Base-by-base conservation (phyloP, 2,888 invertebrate species). In the Trachelus iudaicus region DNA sequence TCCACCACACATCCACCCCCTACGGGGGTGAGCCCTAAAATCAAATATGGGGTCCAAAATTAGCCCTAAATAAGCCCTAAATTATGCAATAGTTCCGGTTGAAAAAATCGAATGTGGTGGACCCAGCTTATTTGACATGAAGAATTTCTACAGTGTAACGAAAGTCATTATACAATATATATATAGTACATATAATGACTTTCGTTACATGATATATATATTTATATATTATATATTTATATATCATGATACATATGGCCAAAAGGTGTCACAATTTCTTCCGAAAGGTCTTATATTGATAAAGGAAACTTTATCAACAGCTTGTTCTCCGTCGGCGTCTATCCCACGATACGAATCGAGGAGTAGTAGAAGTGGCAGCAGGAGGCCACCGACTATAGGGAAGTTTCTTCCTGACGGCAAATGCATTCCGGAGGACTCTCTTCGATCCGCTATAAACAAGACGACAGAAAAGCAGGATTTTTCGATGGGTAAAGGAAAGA, bases 401-500 rank as follows among this genome's bases (percentile, higher is more conserved):
- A 82, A 84, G 82, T 84, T 84, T 81, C 77, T 69, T 80, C 77
- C 69, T 77, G 73, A 77, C 73, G 78, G 75, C 79, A 80, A 80
- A 81, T 79, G 78, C 77, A 79, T 81, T 77, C 77, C 69, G 74
- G 68, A 34, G 34, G 69, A 56, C 56, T 56, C 40, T 76, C 79
- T 82, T 78, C 81, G 77, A 81, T 79, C 80, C 82, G 76, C 79
- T 81, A 85, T 82, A 84, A 83, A 83, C 82, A 83, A 84, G 81
- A 82, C 79, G 76, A 78, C 75, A 79, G 81, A 73, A 77, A 71
- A 56, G 80, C 56, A 79, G 80, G 80, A 85, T 85, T 85, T 83
- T 82, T 80, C 15, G 56, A 9, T 2, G 23, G 56, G 56, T 9
- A n/a, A 37, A 35, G 34, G 35, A 77, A 69, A 30, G 15, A 73